Evolutionary conservation across 2,888 invertebrate species (phyloP).

Genomic region (Rotaria macrura): DNA sequence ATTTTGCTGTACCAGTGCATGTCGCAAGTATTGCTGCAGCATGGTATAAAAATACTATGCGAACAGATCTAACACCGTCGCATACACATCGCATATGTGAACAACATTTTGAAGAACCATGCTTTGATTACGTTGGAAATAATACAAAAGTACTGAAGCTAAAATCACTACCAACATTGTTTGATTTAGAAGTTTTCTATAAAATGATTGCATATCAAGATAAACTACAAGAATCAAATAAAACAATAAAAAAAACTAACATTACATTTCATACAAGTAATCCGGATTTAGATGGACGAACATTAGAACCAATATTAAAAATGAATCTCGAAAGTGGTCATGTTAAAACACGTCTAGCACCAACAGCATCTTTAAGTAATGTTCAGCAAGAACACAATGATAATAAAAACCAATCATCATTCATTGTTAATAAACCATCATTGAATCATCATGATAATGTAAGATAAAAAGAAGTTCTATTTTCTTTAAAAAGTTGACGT

Average conservation of each 20-base stretch:
- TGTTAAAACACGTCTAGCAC: slow-evolving; percentile 19
- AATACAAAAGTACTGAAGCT: slow-evolving; percentile 24
- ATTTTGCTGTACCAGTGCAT: slow-evolving; percentile 25
- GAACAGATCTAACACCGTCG: slow-evolving; percentile 27
- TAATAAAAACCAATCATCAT: slow-evolving; percentile 1
- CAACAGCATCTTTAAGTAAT: neutral
- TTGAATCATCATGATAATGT: slow-evolving; percentile 16
- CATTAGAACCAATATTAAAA: slow-evolving; percentile 17
- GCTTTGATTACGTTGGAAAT: slow-evolving; percentile 25
- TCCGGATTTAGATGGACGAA: slow-evolving; percentile 1
- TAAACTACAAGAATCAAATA: slow-evolving; percentile 25
- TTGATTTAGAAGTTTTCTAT: slow-evolving; percentile 34
- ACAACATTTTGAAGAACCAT: slow-evolving; percentile 33
- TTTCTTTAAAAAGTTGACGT: too few species aligned
- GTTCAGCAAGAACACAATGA: neutral
- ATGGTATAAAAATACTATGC: slow-evolving; percentile 33
- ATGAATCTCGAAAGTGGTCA: slow-evolving; percentile 22
- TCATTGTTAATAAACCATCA: neutral
- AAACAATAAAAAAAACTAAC: neutral
- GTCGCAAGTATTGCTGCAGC: slow-evolving; percentile 1
- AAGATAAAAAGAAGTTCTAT: neutral
- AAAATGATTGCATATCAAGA: slow-evolving; percentile 34
- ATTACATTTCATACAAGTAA: slow-evolving; percentile 11
- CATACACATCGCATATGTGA: slow-evolving; percentile 30
- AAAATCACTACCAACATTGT: slow-evolving; percentile 31